Percentiles rank a stretch among this genome's conserved stretches.
These are phyloP conservation scores for Crypturellus undulatus DNA, from an alignment of 2,113 vertebrate genomes.

Conservation along the genomic window DNA sequence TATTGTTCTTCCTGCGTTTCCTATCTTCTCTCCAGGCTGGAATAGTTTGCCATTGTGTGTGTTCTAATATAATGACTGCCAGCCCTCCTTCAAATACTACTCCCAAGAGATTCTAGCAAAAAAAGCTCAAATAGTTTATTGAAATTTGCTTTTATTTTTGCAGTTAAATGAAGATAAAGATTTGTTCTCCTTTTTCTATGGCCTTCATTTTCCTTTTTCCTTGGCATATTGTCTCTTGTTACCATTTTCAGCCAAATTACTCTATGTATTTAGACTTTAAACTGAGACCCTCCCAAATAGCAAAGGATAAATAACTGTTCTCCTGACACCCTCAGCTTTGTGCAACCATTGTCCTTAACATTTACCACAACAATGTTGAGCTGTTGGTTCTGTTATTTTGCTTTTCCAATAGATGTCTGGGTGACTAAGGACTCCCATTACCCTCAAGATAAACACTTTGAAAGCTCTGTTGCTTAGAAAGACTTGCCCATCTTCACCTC, in stretches of 20 bases:
- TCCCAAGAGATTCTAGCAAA: constrained; percentile 39
- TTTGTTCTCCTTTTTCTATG: neutral
- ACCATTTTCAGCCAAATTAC: constrained; percentile 69
- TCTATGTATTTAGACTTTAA: constrained; percentile 60
- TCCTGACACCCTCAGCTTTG: constrained; percentile 61
- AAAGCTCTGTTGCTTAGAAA: constrained; percentile 17
- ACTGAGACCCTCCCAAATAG: constrained; percentile 65
- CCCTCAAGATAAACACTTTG: constrained; percentile 2
- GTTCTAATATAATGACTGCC: constrained; percentile 23
- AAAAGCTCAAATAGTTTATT: constrained; percentile 49
- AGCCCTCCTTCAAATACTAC: neutral
- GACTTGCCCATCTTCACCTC: neutral
- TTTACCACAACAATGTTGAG: constrained; percentile 51
- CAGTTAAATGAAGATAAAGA: constrained; percentile 61
- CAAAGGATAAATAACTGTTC: constrained; percentile 66
- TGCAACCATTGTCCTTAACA: constrained; percentile 61
- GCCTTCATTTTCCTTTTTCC: constrained; percentile 16
- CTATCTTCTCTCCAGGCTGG: constrained; percentile 19
- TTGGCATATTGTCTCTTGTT: constrained; percentile 62
- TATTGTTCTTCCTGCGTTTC: constrained; percentile 25
- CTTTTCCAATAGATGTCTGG: constrained; percentile 34
- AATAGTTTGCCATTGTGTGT: constrained; percentile 3
- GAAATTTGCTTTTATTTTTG: constrained; percentile 59
- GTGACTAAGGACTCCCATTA: constrained; percentile 28
- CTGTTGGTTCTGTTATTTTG: constrained; percentile 46